Conservation (phyloP, 2,797 vertebrate genomes). For the Remorina albescens region DNA sequence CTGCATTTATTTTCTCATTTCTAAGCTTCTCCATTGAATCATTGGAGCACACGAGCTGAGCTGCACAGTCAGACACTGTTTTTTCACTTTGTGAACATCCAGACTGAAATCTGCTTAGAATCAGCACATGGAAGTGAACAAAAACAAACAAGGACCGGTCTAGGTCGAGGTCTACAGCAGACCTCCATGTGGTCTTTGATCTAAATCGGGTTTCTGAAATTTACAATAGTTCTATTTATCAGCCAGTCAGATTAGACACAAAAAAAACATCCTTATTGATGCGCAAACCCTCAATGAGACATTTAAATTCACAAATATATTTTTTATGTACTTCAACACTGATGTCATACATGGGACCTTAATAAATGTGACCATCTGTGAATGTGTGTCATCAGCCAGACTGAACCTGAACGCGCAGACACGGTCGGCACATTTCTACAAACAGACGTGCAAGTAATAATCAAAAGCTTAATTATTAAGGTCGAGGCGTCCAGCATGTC, state of each 20-base stretch:
- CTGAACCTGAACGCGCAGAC: conserved; percentile 14
- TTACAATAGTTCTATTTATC: too few species aligned
- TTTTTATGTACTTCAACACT: too few species aligned
- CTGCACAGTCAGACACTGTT: neutral
- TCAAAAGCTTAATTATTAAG: conserved; percentile 29
- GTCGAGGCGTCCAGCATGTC: conserved; percentile 28
- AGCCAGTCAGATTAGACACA: too few species aligned
- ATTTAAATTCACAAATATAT: too few species aligned
- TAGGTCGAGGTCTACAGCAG: too few species aligned
- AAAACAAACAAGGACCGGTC: neutral
- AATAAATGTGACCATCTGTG: neutral
- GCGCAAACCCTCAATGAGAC: too few species aligned
- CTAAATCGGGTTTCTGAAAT: too few species aligned
- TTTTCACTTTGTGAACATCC: neutral
- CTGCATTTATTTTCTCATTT: neutral
- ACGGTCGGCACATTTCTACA: conserved; percentile 32
- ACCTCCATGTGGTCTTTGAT: too few species aligned
- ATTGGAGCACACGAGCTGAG: neutral
- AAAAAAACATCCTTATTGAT: too few species aligned
- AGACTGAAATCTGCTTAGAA: neutral
- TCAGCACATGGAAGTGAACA: neutral
- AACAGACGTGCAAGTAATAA: conserved; percentile 21
- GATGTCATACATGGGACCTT: too few species aligned
- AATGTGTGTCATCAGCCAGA: conserved; percentile 10
- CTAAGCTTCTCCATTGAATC: neutral